A percentile compares a stretch with the other conserved stretches of the same genome.
Evolutionary conservation across 2,888 invertebrate genomes (phyloP).

Genomic region (Ophion ellenae): DNA sequence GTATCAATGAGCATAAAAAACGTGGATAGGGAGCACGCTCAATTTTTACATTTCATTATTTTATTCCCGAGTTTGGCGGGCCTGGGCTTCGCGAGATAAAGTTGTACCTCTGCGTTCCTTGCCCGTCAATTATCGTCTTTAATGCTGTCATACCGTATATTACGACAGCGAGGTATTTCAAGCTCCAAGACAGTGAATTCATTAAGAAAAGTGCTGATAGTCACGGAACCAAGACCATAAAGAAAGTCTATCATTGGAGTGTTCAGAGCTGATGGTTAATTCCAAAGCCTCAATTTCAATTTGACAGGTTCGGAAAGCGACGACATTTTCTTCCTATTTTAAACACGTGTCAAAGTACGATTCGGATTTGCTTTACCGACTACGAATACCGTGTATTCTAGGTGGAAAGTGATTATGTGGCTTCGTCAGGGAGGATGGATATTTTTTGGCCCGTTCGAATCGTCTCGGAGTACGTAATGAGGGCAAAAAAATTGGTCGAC

Average conservation of each 20-base stretch:
- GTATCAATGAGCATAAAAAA: conserved; percentile 6
- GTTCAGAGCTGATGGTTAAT: background rate
- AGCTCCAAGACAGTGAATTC: conserved; percentile 44
- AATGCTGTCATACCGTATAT: conserved; percentile 31
- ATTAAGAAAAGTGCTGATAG: conserved; percentile 65
- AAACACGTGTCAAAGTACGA: background rate
- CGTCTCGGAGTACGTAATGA: too few species aligned
- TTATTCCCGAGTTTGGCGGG: conserved; percentile 17
- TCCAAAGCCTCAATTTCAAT: background rate
- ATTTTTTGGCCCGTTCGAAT: too few species aligned
- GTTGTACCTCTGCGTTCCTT: conserved; percentile 24
- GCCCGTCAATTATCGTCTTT: conserved; percentile 43
- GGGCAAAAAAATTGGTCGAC: background rate
- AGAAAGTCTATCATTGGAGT: conserved; percentile 1
- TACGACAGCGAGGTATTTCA: conserved; percentile 38
- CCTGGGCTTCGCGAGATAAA: conserved; percentile 54
- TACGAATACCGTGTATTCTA: background rate
- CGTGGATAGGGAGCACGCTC: conserved; percentile 15
- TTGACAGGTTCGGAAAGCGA: background rate
- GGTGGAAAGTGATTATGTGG: too few species aligned
- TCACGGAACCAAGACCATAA: background rate
- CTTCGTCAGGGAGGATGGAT: too few species aligned
- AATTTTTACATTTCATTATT: conserved; percentile 28
- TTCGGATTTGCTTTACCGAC: too few species aligned
- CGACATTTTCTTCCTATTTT: background rate